Conservation (phyloP, 2,888 invertebrate genomes). For the Ophion ventricosus region DNA sequence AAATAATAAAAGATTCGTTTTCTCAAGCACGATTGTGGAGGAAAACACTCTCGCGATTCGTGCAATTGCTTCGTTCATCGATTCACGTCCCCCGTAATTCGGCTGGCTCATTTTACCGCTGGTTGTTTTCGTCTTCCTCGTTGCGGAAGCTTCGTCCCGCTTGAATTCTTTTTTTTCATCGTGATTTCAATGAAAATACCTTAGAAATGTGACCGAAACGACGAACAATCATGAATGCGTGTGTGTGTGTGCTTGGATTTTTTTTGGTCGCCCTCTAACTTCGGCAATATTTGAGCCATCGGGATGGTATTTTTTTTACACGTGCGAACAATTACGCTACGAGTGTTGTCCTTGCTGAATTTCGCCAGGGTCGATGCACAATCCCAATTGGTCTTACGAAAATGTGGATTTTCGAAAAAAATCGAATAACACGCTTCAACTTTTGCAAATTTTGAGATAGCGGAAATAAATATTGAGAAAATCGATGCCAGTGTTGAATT, state of each 20-base stretch:
- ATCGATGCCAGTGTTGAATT: background rate
- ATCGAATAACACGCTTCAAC: background rate
- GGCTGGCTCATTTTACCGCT: background rate
- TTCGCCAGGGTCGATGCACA: too few species aligned
- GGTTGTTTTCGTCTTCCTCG: background rate
- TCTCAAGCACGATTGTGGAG: background rate
- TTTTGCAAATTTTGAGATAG: background rate
- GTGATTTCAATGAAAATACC: background rate
- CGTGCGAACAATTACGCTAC: background rate
- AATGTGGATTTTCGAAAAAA: too few species aligned
- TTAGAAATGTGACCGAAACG: background rate
- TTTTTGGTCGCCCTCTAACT: background rate
- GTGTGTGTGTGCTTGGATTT: background rate
- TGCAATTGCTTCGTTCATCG: background rate
- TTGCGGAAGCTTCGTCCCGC: background rate
- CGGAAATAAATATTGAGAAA: background rate
- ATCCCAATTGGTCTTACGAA: too few species aligned
- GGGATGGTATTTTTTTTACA: background rate
- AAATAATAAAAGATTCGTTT: background rate
- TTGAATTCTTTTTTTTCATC: background rate
- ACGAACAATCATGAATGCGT: background rate
- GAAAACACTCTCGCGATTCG: background rate
- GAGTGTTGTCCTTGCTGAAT: too few species aligned
- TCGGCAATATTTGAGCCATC: background rate
- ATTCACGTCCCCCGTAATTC: background rate